phyloP scores from a whole-genome alignment of 2,888 invertebrate genomes.

The Meliscaeva auricollis region DNA sequence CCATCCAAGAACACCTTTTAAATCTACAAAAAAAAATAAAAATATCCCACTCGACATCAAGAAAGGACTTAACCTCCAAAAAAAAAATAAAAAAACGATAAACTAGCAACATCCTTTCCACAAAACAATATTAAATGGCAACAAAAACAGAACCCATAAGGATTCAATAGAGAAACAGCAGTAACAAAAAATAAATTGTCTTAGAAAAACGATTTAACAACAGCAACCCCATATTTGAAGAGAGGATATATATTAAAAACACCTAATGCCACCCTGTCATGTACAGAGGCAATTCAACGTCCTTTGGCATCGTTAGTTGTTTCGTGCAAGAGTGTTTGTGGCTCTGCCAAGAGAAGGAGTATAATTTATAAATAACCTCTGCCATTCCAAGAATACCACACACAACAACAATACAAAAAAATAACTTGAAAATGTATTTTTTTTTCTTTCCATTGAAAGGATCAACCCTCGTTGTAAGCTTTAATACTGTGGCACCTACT shows the following conservation, averaged over 20 bases:
- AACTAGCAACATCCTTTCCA: conserved; percentile 60
- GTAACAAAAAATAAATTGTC: conserved; percentile 63
- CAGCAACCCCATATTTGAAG: conserved; percentile 66
- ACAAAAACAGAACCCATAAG: conserved; percentile 31
- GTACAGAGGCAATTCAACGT: conserved; percentile 71
- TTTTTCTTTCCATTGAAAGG: conserved; percentile 8
- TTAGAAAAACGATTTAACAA: conserved; percentile 73
- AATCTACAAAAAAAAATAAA: no score
- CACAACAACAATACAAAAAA: conserved; percentile 27
- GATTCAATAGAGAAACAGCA: conserved; percentile 39
- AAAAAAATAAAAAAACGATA: conserved; percentile 23
- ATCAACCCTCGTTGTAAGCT: conserved; percentile 24
- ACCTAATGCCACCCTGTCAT: conserved; percentile 72
- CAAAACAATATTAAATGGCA: conserved; percentile 33
- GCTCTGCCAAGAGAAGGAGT: conserved; percentile 27
- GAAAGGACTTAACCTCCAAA: conserved; percentile 19
- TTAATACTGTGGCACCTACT: conserved; percentile 26
- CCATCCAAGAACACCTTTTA: conserved; percentile 44
- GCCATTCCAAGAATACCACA: conserved; percentile 41
- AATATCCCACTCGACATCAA: conserved; percentile 10
- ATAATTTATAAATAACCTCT: conserved; percentile 60
- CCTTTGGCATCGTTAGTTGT: conserved; percentile 36
- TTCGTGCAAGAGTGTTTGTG: conserved; percentile 2
- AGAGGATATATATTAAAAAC: conserved; percentile 71
- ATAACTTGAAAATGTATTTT: conserved; percentile 41